Conservation (phyloP, 2,888 invertebrate species). For the Chymomyza amoena region DNA sequence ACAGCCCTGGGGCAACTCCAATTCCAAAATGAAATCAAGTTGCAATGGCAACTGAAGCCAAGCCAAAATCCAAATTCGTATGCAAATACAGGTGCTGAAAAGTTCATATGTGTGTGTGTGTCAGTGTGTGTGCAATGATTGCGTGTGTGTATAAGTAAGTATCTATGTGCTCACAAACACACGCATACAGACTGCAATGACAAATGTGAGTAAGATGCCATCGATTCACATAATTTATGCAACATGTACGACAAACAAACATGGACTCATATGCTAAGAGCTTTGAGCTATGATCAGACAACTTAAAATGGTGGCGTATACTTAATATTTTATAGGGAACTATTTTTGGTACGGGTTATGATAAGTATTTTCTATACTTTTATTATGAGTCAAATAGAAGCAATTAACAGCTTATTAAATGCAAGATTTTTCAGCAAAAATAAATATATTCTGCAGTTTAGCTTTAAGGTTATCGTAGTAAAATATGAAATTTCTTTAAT, state of each 20-base stretch:
- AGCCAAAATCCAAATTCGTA: slow-evolving; percentile 23
- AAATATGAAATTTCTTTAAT: no score
- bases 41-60: not conserved
- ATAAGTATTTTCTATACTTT: no score
- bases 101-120: not conserved
- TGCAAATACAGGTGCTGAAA: slow-evolving; percentile 22
- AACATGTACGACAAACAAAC: slow-evolving; percentile 6
- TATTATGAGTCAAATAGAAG: no score
- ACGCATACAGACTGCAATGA: slow-evolving; percentile 23
- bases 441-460: no score
- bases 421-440: no score
- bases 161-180: not conserved
- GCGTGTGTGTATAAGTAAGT: not conserved
- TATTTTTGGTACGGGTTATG: not conserved
- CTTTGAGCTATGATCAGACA: not conserved
- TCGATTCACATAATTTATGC: slow-evolving; percentile 51
- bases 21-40: not conserved
- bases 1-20: not conserved
- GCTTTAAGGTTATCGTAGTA: no score
- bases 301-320: not conserved
- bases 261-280: not conserved
- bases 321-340: not conserved
- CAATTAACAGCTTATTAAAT: no score
- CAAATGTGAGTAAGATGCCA: slow-evolving; percentile 47
- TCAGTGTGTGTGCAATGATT: slow-evolving; percentile 1